Conservation (phyloP, 1,140 invertebrate genomes). For the Ceratitis capitata region DNA sequence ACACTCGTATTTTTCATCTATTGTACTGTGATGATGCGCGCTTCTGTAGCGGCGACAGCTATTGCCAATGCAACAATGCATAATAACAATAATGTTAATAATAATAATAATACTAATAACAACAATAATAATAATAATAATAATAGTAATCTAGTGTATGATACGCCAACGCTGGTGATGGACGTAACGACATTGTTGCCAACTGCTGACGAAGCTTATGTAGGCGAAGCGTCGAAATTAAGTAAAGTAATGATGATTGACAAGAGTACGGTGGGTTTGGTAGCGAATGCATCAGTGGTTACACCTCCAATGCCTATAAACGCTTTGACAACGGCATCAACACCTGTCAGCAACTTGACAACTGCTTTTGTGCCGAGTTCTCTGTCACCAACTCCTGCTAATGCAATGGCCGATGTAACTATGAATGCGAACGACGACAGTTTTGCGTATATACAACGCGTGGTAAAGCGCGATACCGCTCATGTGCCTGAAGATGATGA, state of each 20-base stretch:
- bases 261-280: not conserved
- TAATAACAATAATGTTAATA: slow-evolving; percentile 5
- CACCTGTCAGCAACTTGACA: not conserved
- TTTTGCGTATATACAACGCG: not conserved
- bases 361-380: not conserved
- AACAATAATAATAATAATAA: not conserved
- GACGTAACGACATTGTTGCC: not conserved
- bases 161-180: not conserved
- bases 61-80: slow-evolving; percentile 37
- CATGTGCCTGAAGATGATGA: slow-evolving; percentile 63
- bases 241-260: not conserved
- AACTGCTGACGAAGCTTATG: not conserved
- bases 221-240: not conserved
- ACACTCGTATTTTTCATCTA: slow-evolving; percentile 54
- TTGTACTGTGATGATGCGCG: slow-evolving; percentile 58
- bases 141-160: not conserved
- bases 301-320: not conserved
- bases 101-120: too few species aligned
- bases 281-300: not conserved
- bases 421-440: not conserved
- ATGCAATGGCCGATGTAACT: not conserved
- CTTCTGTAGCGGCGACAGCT: slow-evolving; percentile 47
- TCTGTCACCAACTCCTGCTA: not conserved
- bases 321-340: not conserved
- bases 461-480: slow-evolving; percentile 53